Evolutionary conservation across 2,113 vertebrate species (phyloP).

Genomic region (Bagarius yarrelli): DNA sequence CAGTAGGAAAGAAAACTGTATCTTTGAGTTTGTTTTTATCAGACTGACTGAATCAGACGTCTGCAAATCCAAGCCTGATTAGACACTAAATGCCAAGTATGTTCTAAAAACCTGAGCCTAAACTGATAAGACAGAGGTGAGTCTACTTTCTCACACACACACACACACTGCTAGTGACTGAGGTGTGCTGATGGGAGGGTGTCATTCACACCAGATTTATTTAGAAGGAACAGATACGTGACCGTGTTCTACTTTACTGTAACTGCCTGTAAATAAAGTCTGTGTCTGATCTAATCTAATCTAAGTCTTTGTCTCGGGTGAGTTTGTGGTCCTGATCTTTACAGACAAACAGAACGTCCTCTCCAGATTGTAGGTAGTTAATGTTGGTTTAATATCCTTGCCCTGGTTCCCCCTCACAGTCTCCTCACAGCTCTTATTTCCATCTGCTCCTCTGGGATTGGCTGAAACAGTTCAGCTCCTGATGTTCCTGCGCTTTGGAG

Average conservation of each 20-base stretch:
- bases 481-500: neutral
- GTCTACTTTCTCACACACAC: too few relatives aligned
- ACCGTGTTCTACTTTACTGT: neutral
- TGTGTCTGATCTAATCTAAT: neutral
- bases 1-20: neutral
- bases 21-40: neutral
- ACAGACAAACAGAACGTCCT: neutral
- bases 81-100: too few relatives aligned
- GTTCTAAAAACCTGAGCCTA: too few relatives aligned
- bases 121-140: too few relatives aligned
- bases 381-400: too few relatives aligned
- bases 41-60: neutral
- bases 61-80: too few relatives aligned
- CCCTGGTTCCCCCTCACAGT: neutral
- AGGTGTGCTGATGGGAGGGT: neutral
- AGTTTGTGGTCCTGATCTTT: too few relatives aligned
- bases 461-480: slow-evolving; percentile 37
- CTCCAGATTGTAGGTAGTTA: neutral
- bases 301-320: too few relatives aligned
- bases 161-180: too few relatives aligned
- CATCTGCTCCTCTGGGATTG: slow-evolving; percentile 34
- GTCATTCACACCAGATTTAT: neutral
- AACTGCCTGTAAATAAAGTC: neutral
- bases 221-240: neutral
- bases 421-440: slow-evolving; percentile 17